Percentiles rank a stretch among this genome's conserved stretches.
Conservation (phyloP, 2,113 vertebrate species). For the Hippocampus barbouri region DNA sequence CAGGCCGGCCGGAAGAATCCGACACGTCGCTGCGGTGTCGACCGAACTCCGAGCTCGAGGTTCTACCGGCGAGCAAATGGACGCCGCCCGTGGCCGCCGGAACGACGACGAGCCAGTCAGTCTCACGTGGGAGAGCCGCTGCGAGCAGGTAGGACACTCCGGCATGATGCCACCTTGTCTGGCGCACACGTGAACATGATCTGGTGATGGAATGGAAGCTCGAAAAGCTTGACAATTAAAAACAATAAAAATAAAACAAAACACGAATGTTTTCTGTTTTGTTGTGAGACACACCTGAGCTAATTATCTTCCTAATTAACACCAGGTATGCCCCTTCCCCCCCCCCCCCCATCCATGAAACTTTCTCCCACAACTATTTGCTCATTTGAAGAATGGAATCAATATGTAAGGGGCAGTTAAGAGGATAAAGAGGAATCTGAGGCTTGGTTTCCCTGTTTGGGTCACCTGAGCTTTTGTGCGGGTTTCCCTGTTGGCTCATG, state of each 20-base stretch:
- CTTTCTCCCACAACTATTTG: neutral
- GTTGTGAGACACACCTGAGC: neutral
- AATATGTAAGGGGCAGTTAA: neutral
- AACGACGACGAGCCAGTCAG: slow-evolving; percentile 86
- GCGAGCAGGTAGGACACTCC: slow-evolving; percentile 83
- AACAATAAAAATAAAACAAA: too few relatives aligned
- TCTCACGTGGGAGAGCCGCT: slow-evolving; percentile 90
- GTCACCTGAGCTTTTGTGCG: neutral
- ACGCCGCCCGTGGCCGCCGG: slow-evolving; percentile 80
- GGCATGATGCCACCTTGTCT: too few relatives aligned
- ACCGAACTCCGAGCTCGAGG: neutral
- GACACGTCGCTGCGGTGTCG: neutral
- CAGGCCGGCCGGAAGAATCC: neutral
- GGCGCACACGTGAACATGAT: neutral
- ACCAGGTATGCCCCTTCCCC: neutral
- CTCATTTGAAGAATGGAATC: neutral
- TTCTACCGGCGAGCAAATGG: slow-evolving; percentile 69
- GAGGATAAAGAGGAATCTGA: neutral
- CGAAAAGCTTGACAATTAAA: neutral
- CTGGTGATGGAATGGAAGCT: neutral
- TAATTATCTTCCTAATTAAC: neutral
- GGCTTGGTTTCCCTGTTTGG: too few relatives aligned
- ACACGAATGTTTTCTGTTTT: neutral
- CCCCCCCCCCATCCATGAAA: neutral
- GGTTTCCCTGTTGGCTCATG: neutral